Evolutionary conservation across 2,113 vertebrate species (phyloP), one percentile per base, ranked within the genome.

Genomic region (Cyanoramphus novaezelandiae): DNA sequence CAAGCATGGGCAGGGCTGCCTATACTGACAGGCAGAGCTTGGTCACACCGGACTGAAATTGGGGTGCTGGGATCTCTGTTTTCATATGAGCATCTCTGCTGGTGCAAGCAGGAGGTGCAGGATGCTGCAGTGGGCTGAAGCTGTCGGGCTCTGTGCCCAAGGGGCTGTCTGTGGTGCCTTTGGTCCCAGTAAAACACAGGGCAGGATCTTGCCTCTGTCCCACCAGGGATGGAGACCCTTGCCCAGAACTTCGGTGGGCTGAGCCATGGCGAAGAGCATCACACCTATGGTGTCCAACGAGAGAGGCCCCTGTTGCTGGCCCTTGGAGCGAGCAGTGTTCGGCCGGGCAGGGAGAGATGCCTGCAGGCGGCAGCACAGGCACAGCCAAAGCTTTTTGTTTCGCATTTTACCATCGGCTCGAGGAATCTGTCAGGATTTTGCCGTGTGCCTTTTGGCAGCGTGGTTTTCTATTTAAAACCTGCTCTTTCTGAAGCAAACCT

Each of bases 301-400:
- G 57, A 2, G 3, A 24, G 62, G 55, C 47, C 16, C 13, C 37
- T 0, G 0, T 19, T 2, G 29, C 37, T 12, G 44, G 50, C 10
- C 33, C 57, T 23, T 25, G 33, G 13, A 21, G 67, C 28, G 3
- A 65, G 59, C 59, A 29, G 71, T 3, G 33, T 2, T 33, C 6
- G 7, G 33, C 31, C 37, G 63, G 74, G 86, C 91, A 37, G 79
- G 37, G 74, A 10, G 29, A 1, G 5, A 46, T 13, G 86, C 88
- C 96, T 86, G 96, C 94, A 96, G 96, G 53, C 70, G 96, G 96
- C 96, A 96, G 93, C 96, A 95, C 20, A 75, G 75, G 44, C 67
- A 86, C 81, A 24, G 88, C 67, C 59, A 59, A 59, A 24, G 33
- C 33, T 24, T 35, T 59, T 35, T 21, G 2, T 35, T 35, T 14